phyloP scores from a whole-genome alignment of 2,797 vertebrate species.

The Cyclopterus lumpus region DNA sequence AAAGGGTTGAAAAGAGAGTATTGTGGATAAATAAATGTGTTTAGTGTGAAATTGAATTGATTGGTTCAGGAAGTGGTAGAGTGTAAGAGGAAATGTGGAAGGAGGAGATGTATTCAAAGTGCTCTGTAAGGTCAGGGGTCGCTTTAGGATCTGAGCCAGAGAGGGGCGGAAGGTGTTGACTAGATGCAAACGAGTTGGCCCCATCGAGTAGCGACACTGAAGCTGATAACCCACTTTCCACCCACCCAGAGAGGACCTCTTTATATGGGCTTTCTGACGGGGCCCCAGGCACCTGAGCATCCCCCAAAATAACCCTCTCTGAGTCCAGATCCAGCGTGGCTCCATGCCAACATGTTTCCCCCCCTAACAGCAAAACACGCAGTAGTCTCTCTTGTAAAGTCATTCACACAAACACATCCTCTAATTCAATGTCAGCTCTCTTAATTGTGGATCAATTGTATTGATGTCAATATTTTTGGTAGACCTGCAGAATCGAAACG shows the following conservation, averaged over 20 bases:
- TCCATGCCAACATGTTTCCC: constrained; percentile 52
- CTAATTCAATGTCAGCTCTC: background rate
- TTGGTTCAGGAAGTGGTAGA: background rate
- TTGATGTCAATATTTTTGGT: background rate
- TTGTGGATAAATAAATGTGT: background rate
- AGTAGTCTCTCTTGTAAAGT: background rate
- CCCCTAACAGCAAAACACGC: constrained; percentile 25
- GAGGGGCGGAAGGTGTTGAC: constrained; percentile 77
- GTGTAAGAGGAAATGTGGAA: constrained; percentile 9
- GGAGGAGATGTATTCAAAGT: constrained; percentile 30
- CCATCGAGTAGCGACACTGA: constrained; percentile 66
- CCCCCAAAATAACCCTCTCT: constrained; percentile 79
- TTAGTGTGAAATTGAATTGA: constrained; percentile 2
- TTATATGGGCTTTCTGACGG: constrained; percentile 80
- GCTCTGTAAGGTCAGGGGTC: constrained; percentile 37
- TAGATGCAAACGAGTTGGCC: constrained; percentile 79
- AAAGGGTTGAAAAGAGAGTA: background rate
- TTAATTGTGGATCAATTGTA: background rate
- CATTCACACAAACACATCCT: constrained; percentile 10
- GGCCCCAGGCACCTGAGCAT: constrained; percentile 64
- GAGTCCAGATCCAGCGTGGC: constrained; percentile 53
- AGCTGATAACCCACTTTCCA: constrained; percentile 82
- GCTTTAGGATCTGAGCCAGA: constrained; percentile 53
- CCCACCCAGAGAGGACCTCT: constrained; percentile 72
- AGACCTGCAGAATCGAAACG: background rate